These are phyloP conservation scores for Melanotaenia trifasciata DNA, from an alignment of 2,797 vertebrate genomes.

Conservation along the genomic window DNA sequence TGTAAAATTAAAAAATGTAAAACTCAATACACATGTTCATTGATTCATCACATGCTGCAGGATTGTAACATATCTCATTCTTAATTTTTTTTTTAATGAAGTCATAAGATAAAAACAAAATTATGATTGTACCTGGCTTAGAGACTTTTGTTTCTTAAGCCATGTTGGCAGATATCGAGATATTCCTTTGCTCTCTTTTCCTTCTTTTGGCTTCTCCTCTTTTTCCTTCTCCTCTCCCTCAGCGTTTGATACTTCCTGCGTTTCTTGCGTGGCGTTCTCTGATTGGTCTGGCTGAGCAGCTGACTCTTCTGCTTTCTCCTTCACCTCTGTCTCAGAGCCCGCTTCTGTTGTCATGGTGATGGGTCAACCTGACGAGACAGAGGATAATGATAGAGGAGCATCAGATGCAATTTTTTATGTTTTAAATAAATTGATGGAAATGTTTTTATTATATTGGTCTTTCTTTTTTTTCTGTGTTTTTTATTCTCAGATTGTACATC, in stretches of 20 bases:
- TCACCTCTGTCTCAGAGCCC: slow-evolving; percentile 89
- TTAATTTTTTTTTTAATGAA: not conserved
- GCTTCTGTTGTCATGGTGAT: slow-evolving; percentile 94
- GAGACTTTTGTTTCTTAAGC: slow-evolving; percentile 97
- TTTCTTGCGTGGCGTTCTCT: slow-evolving; percentile 57
- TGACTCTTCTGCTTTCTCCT: slow-evolving; percentile 85
- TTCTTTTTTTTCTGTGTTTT: not conserved
- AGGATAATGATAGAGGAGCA: not conserved
- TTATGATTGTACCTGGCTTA: slow-evolving; percentile 81
- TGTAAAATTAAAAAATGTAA: not conserved
- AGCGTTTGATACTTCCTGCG: slow-evolving; percentile 59
- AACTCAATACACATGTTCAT: not conserved
- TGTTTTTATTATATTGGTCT: not conserved
- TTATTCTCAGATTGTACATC: not conserved
- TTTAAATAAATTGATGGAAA: not conserved
- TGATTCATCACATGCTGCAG: not conserved
- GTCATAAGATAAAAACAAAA: not conserved
- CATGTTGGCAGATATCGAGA: slow-evolving; percentile 95
- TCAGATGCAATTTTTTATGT: not conserved
- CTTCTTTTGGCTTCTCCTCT: slow-evolving; percentile 71
- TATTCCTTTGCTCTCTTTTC: slow-evolving; percentile 89
- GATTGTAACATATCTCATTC: not conserved
- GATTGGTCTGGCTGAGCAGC: slow-evolving; percentile 68
- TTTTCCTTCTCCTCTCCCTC: slow-evolving; percentile 74
- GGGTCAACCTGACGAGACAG: slow-evolving; percentile 77